These are phyloP conservation scores for Mythimna ferrago DNA, from an alignment of 2,888 invertebrate species.

Conservation along the genomic window DNA sequence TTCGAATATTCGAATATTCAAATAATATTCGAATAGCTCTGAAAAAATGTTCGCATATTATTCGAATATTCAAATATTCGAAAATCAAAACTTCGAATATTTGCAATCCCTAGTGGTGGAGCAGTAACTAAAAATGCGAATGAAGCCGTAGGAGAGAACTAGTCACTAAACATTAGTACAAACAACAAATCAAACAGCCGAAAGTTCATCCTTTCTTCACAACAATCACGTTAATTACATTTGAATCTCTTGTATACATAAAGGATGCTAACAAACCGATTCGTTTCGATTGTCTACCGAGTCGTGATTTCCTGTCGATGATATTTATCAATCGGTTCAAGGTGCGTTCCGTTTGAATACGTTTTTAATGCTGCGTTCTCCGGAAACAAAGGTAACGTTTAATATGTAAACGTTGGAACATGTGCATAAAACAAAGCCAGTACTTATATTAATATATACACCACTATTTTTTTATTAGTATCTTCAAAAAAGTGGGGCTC, in stretches of 20 bases:
- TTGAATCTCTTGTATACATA: conserved; percentile 70
- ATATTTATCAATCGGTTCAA: conserved; percentile 69
- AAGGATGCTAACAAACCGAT: conserved; percentile 75
- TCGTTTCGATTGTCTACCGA: conserved; percentile 75
- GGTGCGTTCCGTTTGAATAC: conserved; percentile 68
- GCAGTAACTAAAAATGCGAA: too few species aligned
- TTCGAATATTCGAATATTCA: too few species aligned
- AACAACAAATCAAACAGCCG: conserved; percentile 60
- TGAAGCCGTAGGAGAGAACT: too few species aligned
- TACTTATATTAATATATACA: not conserved
- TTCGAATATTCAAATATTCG: too few species aligned
- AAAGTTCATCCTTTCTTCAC: conserved; percentile 61
- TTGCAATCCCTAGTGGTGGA: too few species aligned
- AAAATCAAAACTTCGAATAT: too few species aligned
- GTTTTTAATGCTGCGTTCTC: conserved; percentile 58
- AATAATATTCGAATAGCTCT: too few species aligned
- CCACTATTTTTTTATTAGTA: too few species aligned
- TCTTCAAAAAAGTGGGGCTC: too few species aligned
- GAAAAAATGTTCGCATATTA: too few species aligned
- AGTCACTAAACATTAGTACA: conserved; percentile 15
- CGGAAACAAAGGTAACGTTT: conserved; percentile 63
- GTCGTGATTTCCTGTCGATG: conserved; percentile 79
- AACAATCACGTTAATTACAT: conserved; percentile 72
- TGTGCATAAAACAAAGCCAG: not conserved
- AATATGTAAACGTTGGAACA: not conserved